These are phyloP conservation scores for Sebastiscus tertius DNA, from an alignment of 2,797 vertebrate species.

Conservation along the genomic window DNA sequence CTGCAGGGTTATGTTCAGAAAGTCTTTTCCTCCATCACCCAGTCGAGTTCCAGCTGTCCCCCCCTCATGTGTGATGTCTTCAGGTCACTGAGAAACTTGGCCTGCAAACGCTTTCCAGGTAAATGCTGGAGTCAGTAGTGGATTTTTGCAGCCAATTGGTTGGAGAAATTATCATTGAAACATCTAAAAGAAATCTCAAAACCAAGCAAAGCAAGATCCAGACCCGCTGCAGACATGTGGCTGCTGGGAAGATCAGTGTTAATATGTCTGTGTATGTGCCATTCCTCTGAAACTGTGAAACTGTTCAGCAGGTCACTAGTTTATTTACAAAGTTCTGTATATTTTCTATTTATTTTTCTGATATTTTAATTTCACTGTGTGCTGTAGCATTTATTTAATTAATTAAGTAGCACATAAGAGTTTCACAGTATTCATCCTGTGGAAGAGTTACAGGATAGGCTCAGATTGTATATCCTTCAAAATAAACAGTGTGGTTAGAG, in stretches of 20 bases:
- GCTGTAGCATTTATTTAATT: not conserved
- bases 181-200: not conserved
- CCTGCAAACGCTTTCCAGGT: slow-evolving; percentile 94
- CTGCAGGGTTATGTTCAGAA: slow-evolving; percentile 97
- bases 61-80: slow-evolving; percentile 98
- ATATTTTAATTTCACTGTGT: not conserved
- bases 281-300: not conserved
- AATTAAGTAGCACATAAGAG: not conserved
- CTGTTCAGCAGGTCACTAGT: not conserved
- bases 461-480: not conserved
- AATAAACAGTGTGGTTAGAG: not conserved
- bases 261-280: not conserved
- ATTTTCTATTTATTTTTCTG: not conserved
- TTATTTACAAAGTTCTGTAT: not conserved
- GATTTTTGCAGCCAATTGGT: not conserved
- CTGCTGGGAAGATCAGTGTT: not conserved
- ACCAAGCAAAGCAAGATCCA: not conserved
- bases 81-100: slow-evolving; percentile 92
- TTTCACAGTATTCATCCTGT: not conserved
- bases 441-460: not conserved
- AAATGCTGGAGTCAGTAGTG: slow-evolving; percentile 57
- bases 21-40: slow-evolving; percentile 93
- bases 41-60: slow-evolving; percentile 95
- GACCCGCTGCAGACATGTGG: not conserved
- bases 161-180: not conserved